Conservation (phyloP, 1,140 invertebrate species). For the Cyrtorhinus lividipennis region DNA sequence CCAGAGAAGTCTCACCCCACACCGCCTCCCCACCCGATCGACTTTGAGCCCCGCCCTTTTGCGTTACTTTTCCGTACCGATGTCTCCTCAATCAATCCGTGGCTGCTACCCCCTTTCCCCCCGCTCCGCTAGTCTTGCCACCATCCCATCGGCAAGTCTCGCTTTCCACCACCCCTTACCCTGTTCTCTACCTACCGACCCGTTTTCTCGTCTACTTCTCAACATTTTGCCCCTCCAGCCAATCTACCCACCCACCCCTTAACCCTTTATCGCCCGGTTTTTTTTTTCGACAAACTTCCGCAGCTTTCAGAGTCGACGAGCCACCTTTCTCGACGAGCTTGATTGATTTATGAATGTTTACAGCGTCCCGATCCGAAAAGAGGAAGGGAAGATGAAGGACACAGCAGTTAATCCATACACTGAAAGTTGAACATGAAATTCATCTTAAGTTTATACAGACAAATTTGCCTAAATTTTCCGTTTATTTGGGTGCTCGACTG, state of each 20-base stretch:
- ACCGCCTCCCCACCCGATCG: neutral
- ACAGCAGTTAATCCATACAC: no score
- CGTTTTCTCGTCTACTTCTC: neutral
- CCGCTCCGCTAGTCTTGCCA: neutral
- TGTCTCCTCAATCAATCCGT: slow-evolving; percentile 4
- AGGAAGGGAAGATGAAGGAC: neutral
- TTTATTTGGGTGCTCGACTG: no score
- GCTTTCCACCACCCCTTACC: neutral
- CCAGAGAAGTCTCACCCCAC: neutral
- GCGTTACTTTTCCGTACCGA: neutral
- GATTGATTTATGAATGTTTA: slow-evolving; percentile 2
- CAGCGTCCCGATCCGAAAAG: neutral
- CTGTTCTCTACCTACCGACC: neutral
- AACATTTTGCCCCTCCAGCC: neutral
- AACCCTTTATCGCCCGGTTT: neutral
- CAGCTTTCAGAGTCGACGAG: neutral
- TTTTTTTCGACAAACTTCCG: neutral
- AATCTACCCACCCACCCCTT: neutral
- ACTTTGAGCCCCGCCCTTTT: slow-evolving; percentile 1
- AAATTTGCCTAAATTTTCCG: no score
- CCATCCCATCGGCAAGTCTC: neutral
- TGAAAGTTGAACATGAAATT: no score
- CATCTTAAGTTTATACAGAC: no score
- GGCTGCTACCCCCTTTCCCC: neutral
- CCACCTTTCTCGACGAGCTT: neutral